Evolutionary conservation across 1,140 invertebrate species (phyloP), one percentile per base, ranked within the genome.

Genomic region (Magallana ariakensis): DNA sequence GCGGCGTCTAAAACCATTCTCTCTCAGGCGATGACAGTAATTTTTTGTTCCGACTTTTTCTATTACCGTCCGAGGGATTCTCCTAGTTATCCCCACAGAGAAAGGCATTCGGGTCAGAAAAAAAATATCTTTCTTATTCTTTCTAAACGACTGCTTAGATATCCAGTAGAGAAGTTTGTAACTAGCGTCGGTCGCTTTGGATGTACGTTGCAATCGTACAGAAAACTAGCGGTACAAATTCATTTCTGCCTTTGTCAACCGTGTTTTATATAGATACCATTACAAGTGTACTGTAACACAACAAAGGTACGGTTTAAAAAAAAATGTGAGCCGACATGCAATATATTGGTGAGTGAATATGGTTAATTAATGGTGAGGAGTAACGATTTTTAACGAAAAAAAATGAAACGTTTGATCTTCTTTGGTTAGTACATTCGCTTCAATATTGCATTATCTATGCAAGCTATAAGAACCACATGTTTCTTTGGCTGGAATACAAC

Each of bases 401-500:
- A 46, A 46, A 4, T 46, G 33, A 46, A 46, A 46, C 33, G 33
- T 75, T 75, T 75, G 66, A 75, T 75, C 66, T 26, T 19, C 33
- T 70, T 70, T 75, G 22, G 66, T 75, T 19, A 75, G 66, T 75
- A 75, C 15, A 19, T 26, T 75, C 22, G 19, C 66, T 75, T 75
- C 6, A 75, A 75, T 75, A 75, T 75, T 75, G 66, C 33, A 75
- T 75, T 26, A 75, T 75, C 33, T 26, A 26, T 75, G 13, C 22
- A 22, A 26, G 66, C 66, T 75, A 75, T 75, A 75, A 22, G 66
- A 75, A 75, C 66, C 66, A 75, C 66, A 75, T 75, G 66, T 75
- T 75, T 19, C 66, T 22, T 75, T 75, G 66, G 66, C 66, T 75
- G 66, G 33, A 75, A 26, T 33, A 75, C 66, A 75, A 75, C 66